Evolutionary conservation across 2,888 invertebrate genomes (phyloP).

Genomic region (Kuschelorhynchus macadamiae): DNA sequence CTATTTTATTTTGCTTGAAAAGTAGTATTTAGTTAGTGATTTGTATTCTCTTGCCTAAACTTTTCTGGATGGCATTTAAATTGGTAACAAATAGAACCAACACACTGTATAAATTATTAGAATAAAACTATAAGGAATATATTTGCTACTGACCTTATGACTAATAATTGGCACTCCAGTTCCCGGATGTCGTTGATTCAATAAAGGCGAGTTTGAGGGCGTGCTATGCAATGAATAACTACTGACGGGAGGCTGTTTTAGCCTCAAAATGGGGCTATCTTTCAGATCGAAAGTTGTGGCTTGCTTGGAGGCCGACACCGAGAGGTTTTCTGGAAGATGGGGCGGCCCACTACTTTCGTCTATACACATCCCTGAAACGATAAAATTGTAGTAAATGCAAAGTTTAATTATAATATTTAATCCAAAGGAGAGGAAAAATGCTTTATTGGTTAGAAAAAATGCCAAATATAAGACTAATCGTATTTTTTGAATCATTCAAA

Average conservation of each 20-base stretch:
- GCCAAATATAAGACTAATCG: too few species aligned
- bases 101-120: too few species aligned
- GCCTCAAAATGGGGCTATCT: constrained; percentile 71
- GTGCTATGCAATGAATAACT: constrained; percentile 76
- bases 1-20: too few species aligned
- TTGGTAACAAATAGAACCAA: too few species aligned
- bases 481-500: too few species aligned
- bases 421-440: too few species aligned
- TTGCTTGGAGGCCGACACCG: constrained; percentile 60
- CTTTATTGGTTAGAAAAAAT: too few species aligned
- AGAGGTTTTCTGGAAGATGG: constrained; percentile 64
- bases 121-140: too few species aligned
- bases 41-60: too few species aligned
- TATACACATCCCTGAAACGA: constrained; percentile 59
- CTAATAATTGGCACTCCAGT: constrained; percentile 63
- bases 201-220: constrained; percentile 78
- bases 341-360: constrained; percentile 59
- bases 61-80: too few species aligned
- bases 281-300: constrained; percentile 59
- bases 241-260: constrained; percentile 71
- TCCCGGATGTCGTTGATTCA: constrained; percentile 73
- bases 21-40: too few species aligned
- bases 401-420: too few species aligned
- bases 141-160: constrained; percentile 64
- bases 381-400: not conserved